Evolutionary conservation across 1,140 invertebrate genomes (phyloP).

Genomic region (Gerris buenoi): DNA sequence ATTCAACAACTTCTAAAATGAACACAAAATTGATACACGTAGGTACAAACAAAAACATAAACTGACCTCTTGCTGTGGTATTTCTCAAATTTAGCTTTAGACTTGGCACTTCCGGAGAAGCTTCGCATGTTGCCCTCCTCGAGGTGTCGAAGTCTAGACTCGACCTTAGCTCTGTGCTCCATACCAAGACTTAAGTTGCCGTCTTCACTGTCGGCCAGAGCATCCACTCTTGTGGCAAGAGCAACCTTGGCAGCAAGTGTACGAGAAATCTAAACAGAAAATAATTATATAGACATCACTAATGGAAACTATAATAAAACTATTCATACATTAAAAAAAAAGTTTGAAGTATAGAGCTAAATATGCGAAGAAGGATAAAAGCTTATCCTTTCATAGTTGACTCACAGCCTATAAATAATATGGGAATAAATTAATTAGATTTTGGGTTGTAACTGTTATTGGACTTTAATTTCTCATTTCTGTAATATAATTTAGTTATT

Average conservation of each 20-base stretch:
- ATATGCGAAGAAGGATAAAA: too few species aligned
- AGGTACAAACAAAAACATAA: neutral
- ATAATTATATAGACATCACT: too few species aligned
- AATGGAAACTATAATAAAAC: too few species aligned
- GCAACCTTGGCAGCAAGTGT: conserved; percentile 94
- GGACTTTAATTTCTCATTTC: too few species aligned
- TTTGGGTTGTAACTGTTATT: too few species aligned
- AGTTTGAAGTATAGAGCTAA: too few species aligned
- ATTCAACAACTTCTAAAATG: conserved; percentile 4
- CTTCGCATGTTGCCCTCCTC: conserved; percentile 71
- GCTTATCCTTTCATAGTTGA: too few species aligned
- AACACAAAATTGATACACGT: conserved; percentile 8
- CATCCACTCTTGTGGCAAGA: conserved; percentile 85
- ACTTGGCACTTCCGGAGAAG: conserved; percentile 76
- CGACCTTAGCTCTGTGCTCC: conserved; percentile 75
- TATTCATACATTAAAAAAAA: too few species aligned
- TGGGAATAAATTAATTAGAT: too few species aligned
- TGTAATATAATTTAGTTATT: too few species aligned
- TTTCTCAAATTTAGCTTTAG: conserved; percentile 76
- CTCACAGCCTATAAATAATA: too few species aligned
- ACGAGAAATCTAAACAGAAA: conserved; percentile 62
- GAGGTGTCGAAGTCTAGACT: conserved; percentile 53
- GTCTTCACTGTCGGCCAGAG: conserved; percentile 71
- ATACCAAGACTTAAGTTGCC: conserved; percentile 57
- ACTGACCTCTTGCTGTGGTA: conserved; percentile 67